Evolutionary conservation across 2,888 invertebrate genomes (phyloP), one percentile per base, ranked within the genome.

Genomic region (Epistrophella euchroma): DNA sequence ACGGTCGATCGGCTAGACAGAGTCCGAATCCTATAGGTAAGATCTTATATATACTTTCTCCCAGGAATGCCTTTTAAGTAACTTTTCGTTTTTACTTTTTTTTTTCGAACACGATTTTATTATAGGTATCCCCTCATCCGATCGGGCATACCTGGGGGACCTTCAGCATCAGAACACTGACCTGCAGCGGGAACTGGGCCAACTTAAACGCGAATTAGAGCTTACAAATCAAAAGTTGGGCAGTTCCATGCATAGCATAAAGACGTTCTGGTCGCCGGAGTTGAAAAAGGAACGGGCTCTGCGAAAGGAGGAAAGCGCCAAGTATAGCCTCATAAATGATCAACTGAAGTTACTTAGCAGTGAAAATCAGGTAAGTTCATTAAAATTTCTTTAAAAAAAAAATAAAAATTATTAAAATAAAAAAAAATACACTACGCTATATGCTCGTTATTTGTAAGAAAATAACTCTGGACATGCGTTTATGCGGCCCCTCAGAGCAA

Each of bases 251-350:
- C 99, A 99, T 94, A 98, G 98, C 93, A 99, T 99, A 93, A 99
- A 99, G 94, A 99, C 99, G 75, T 99, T 99, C 93, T 99, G 99
- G 99, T 98, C 98, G 92, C 99, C 99, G 22, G 99, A 99, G 94
- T 94, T 99, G 92, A 99, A 99, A 94, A 98, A 99, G 93, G 99
- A 99, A 93, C 94, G 99, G 88, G 98, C 98, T 70, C 93, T 99
- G 90, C 94, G 99, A 89, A 99, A 99, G 92, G 99, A 99, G 93
- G 99, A 99, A 93, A 97, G 97, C 92, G 97, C 98, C 91, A 98
- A 98, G 93, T 98, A 98, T 94, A 97, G 97, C 93, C 95, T 98
- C 92, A 97, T 98, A 93, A 98, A 98, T 92, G 98, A 99, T 94
- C 98, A 98, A 93, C 95, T 98, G 89, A 98, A 98, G 93, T 94